Percentiles rank a stretch among this genome's conserved stretches.
phyloP scores from a whole-genome alignment of 1,140 invertebrate genomes.

The Drosophila sturtevanti region DNA sequence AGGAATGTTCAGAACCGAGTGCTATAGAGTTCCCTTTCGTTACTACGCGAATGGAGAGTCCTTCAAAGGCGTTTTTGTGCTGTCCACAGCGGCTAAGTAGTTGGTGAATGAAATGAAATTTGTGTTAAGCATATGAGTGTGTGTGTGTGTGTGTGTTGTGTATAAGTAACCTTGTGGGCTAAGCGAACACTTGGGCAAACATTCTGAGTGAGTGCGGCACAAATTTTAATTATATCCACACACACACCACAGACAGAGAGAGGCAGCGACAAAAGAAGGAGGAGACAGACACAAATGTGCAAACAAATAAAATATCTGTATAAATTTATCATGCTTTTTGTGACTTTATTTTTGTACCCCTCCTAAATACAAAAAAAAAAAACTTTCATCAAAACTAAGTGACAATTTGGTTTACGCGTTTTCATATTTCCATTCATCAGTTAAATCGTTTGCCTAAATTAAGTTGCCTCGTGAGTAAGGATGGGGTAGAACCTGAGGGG shows the following conservation, averaged over 20 bases:
- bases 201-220: conserved; percentile 35
- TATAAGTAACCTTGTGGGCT: conserved; percentile 32
- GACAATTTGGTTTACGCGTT: conserved; percentile 26
- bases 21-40: background rate
- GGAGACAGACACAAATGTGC: conserved; percentile 8
- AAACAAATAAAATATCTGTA: conserved; percentile 13
- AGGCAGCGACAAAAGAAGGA: too few relatives aligned
- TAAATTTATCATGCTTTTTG: conserved; percentile 29
- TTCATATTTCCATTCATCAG: conserved; percentile 7
- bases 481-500: background rate
- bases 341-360: conserved; percentile 57
- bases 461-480: background rate
- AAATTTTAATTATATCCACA: conserved; percentile 64
- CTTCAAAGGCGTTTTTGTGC: conserved; percentile 6
- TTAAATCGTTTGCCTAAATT: conserved; percentile 49
- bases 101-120: conserved; percentile 64
- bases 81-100: conserved; percentile 49
- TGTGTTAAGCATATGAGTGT: conserved; percentile 35
- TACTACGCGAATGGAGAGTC: background rate
- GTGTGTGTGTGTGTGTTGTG: background rate
- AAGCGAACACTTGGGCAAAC: conserved; percentile 62
- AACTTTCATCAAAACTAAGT: conserved; percentile 61
- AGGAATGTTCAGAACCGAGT: background rate
- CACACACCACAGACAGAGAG: conserved; percentile 18
- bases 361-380: conserved; percentile 60